phyloP scores from a whole-genome alignment of 2,797 vertebrate species.

The Amazonetta brasiliensis region DNA sequence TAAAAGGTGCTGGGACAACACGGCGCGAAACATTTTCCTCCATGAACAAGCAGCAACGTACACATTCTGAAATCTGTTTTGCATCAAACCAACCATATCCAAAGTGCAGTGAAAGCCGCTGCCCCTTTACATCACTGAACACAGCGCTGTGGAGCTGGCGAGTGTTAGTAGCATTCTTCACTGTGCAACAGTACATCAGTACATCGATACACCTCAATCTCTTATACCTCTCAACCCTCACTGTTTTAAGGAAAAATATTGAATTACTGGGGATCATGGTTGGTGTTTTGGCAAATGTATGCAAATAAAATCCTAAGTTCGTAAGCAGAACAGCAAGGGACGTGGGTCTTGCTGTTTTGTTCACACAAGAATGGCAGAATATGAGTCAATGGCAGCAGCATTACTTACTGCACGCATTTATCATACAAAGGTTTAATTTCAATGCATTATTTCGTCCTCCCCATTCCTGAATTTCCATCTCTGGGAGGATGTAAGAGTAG shows the following conservation, averaged over 20 bases:
- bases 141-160: slow-evolving; percentile 24
- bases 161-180: slow-evolving; percentile 54
- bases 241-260: neutral
- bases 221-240: slow-evolving; percentile 74
- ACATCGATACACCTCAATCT: slow-evolving; percentile 43
- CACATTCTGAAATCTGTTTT: slow-evolving; percentile 23
- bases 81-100: neutral
- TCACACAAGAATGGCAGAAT: neutral
- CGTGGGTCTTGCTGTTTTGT: neutral
- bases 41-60: neutral
- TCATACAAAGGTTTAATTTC: slow-evolving; percentile 22
- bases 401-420: neutral
- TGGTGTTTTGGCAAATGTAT: neutral
- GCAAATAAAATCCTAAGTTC: neutral
- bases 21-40: neutral
- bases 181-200: neutral
- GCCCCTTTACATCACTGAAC: neutral
- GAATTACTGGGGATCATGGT: neutral
- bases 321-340: slow-evolving; percentile 13
- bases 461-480: neutral
- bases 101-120: neutral
- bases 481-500: slow-evolving; percentile 15
- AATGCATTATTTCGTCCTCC: neutral
- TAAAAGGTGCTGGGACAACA: slow-evolving; percentile 39
- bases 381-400: neutral